Conservation (phyloP, 2,888 invertebrate genomes). For the Digitonthophagus gazella region DNA sequence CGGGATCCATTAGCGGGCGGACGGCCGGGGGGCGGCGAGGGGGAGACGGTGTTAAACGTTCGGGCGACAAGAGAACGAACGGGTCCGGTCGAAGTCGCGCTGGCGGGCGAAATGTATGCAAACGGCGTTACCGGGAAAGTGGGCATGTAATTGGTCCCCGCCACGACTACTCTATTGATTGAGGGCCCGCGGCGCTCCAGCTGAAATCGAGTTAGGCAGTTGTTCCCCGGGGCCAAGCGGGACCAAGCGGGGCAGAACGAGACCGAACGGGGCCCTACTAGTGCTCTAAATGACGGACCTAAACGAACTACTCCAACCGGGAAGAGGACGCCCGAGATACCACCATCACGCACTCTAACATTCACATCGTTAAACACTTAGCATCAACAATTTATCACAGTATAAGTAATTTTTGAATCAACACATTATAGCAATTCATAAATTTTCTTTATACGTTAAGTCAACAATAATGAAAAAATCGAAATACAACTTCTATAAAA, state of each 20-base stretch:
- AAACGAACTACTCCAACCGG: not conserved
- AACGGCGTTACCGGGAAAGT: conserved; percentile 56
- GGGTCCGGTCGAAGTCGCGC: conserved; percentile 27
- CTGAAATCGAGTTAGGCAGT: conserved; percentile 52
- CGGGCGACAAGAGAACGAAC: not conserved
- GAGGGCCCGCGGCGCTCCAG: conserved; percentile 50
- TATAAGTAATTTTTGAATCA: too few relatives aligned
- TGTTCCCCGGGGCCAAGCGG: conserved; percentile 40
- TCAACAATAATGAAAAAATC: too few relatives aligned
- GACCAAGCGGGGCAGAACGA: not conserved
- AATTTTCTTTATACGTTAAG: too few relatives aligned
- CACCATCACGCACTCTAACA: too few relatives aligned
- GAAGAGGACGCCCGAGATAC: not conserved
- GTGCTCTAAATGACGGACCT: not conserved
- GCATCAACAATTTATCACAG: too few relatives aligned
- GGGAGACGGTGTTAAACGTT: not conserved
- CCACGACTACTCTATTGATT: conserved; percentile 54
- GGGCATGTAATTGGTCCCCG: conserved; percentile 56
- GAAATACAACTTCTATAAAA: too few relatives aligned
- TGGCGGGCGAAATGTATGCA: conserved; percentile 51
- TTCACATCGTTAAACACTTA: too few relatives aligned
- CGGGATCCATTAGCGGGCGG: conserved; percentile 40
- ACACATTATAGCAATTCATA: too few relatives aligned
- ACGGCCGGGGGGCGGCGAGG: not conserved
- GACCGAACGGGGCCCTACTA: not conserved